Conservation (phyloP, 2,797 vertebrate genomes). For the Melanotaenia pygmaea region DNA sequence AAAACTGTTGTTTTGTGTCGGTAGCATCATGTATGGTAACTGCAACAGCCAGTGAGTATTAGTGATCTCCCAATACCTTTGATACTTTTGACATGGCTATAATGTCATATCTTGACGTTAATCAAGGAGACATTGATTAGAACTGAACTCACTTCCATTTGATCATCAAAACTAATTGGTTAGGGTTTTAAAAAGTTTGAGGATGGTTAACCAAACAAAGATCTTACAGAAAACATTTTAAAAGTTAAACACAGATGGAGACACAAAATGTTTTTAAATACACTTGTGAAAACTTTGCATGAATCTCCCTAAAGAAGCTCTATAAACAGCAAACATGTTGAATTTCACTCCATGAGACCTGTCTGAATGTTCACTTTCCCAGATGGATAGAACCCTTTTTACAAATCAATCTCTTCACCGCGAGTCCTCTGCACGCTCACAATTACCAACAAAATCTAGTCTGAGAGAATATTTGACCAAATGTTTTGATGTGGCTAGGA, state of each 20-base stretch:
- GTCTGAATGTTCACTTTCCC: constrained; percentile 57
- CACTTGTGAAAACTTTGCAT: constrained; percentile 4
- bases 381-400: constrained; percentile 55
- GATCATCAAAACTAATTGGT: background rate
- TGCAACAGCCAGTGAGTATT: too few relatives aligned
- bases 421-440: constrained; percentile 21
- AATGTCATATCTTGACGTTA: too few relatives aligned
- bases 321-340: constrained; percentile 38
- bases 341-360: constrained; percentile 34
- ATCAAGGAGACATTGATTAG: too few relatives aligned
- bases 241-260: background rate
- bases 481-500: constrained; percentile 58
- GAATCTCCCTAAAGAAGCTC: constrained; percentile 25
- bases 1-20: background rate
- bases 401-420: constrained; percentile 29
- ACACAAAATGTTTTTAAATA: constrained; percentile 4
- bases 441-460: constrained; percentile 18
- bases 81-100: too few relatives aligned
- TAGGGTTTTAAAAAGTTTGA: background rate
- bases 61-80: too few relatives aligned
- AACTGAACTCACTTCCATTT: too few relatives aligned
- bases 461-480: constrained; percentile 32
- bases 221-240: constrained; percentile 1
- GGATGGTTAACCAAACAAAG: background rate
- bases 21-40: background rate